These are phyloP conservation scores for Rhimphoctona megacephalus DNA, from an alignment of 2,888 invertebrate species.

Conservation along the genomic window DNA sequence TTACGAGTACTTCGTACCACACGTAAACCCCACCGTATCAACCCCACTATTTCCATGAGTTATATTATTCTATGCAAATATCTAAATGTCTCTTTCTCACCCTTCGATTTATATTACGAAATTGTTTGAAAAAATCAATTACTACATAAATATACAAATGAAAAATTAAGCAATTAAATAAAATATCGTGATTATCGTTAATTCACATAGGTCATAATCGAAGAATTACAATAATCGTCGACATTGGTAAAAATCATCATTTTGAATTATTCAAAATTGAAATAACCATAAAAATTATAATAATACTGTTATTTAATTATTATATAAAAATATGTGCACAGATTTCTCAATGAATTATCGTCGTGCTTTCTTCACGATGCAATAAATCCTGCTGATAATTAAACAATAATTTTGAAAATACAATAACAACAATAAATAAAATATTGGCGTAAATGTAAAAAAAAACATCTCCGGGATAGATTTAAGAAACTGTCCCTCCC, in stretches of 20 bases:
- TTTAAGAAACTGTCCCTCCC: constrained; percentile 47
- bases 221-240: not conserved
- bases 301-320: not conserved
- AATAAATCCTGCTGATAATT: not conserved
- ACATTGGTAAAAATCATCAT: not conserved
- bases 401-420: constrained; percentile 11
- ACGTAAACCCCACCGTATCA: constrained; percentile 34
- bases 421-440: constrained; percentile 12
- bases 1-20: constrained; percentile 46
- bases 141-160: not conserved
- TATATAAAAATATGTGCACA: constrained; percentile 3
- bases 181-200: not conserved
- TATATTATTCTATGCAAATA: constrained; percentile 13
- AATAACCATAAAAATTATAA: not conserved
- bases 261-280: not conserved
- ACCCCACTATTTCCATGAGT: constrained; percentile 41
- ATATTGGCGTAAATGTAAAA: constrained; percentile 17
- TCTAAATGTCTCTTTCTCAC: constrained; percentile 26
- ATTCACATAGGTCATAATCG: not conserved
- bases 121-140: not conserved
- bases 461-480: constrained; percentile 34
- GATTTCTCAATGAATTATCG: constrained; percentile 28
- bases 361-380: not conserved
- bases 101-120: not conserved
- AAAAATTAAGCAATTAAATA: not conserved